These are phyloP conservation scores for Ifrita kowaldi DNA, from an alignment of 2,113 vertebrate species.

Conservation along the genomic window DNA sequence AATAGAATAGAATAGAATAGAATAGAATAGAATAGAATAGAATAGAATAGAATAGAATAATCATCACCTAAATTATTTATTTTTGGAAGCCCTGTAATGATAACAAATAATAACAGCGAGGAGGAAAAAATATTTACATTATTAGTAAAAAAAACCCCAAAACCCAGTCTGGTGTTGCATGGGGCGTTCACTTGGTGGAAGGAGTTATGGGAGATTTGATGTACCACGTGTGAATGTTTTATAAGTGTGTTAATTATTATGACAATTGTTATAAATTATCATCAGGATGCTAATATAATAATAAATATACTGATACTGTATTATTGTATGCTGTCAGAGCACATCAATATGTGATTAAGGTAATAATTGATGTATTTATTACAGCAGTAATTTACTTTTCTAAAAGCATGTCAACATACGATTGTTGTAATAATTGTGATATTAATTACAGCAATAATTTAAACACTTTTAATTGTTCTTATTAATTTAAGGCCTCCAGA, in stretches of 20 bases:
- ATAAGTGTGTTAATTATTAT: neutral
- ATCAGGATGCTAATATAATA: neutral
- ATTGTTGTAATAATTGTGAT: neutral
- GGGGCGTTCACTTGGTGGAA: neutral
- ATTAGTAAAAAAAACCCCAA: neutral
- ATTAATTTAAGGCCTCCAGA: neutral
- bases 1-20: neutral
- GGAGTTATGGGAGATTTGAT: slow-evolving; percentile 31
- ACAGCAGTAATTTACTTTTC: neutral
- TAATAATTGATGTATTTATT: neutral
- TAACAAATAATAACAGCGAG: rapidly evolving
- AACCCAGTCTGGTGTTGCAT: neutral
- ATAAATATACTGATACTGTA: neutral
- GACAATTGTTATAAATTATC: neutral
- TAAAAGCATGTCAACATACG: neutral
- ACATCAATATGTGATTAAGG: neutral
- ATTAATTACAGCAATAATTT: neutral
- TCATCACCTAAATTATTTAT: neutral
- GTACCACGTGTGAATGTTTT: neutral
- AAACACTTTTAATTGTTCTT: neutral
- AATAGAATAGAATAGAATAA: neutral
- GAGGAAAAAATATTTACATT: neutral
- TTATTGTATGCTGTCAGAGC: neutral
- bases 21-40: neutral
- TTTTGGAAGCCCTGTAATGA: neutral